Evolutionary conservation across 1,140 invertebrate genomes (phyloP).

Genomic region (Drosophila saltans): DNA sequence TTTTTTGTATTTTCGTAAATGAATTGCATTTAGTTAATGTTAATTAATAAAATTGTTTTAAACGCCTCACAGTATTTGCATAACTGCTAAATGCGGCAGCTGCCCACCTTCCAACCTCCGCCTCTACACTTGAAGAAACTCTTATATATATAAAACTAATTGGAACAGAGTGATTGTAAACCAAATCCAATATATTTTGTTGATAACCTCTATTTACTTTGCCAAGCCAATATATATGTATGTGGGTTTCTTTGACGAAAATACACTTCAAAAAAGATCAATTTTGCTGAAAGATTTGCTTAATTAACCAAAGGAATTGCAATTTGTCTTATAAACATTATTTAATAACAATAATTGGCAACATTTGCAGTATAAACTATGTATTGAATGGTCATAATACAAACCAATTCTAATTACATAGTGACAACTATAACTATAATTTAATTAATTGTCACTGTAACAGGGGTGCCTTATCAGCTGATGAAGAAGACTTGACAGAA

Average conservation of each 20-base stretch:
- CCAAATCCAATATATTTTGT: too few relatives aligned
- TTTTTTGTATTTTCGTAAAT: conserved; percentile 1
- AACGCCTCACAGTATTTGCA: conserved; percentile 5
- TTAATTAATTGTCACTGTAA: conserved; percentile 13
- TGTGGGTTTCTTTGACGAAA: too few relatives aligned
- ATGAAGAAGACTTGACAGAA: neutral
- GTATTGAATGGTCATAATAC: neutral
- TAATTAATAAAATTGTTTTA: conserved; percentile 11
- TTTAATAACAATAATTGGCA: too few relatives aligned
- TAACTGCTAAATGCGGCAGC: neutral
- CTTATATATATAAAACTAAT: neutral
- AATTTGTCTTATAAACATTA: neutral
- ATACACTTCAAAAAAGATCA: too few relatives aligned
- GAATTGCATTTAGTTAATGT: conserved; percentile 9
- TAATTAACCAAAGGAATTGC: neutral
- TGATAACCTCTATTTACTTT: too few relatives aligned
- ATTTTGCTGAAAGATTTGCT: too few relatives aligned
- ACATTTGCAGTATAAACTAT: too few relatives aligned
- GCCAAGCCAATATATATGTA: too few relatives aligned
- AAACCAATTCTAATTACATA: neutral
- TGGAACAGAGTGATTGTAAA: too few relatives aligned
- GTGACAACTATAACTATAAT: conserved; percentile 3
- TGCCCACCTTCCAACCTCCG: neutral
- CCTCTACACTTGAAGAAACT: conserved; percentile 5
- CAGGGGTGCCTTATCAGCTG: neutral